phyloP scores from a whole-genome alignment of 1,140 invertebrate genomes.

The Drosophila seguyi region DNA sequence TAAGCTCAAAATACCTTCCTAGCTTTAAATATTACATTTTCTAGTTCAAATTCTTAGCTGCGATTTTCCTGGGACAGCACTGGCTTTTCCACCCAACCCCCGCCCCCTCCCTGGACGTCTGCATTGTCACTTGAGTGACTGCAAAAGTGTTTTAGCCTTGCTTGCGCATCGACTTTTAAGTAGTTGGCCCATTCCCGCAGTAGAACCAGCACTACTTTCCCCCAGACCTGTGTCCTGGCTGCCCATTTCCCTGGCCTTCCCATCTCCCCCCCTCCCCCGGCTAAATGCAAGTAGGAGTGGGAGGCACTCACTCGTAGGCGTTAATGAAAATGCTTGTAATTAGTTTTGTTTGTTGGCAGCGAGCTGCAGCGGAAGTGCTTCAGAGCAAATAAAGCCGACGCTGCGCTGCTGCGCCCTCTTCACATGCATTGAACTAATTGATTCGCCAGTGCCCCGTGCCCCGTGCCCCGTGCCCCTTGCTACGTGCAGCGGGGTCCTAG shows the following conservation, averaged over 20 bases:
- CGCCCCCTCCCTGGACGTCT: constrained; percentile 22
- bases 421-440: constrained; percentile 81
- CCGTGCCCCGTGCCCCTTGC: not conserved
- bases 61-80: not conserved
- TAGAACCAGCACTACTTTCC: not conserved
- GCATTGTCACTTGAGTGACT: constrained; percentile 73
- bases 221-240: not conserved
- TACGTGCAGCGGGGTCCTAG: not conserved
- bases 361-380: constrained; percentile 61
- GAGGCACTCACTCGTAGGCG: constrained; percentile 65
- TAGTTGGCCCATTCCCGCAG: constrained; percentile 49
- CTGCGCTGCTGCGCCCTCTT: constrained; percentile 39
- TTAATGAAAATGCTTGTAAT: constrained; percentile 83
- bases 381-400: constrained; percentile 64
- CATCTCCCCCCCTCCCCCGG: not conserved
- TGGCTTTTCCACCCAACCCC: constrained; percentile 7
- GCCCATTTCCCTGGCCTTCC: constrained; percentile 9
- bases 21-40: not conserved
- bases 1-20: not conserved
- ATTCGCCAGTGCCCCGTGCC: constrained; percentile 50
- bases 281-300: constrained; percentile 26
- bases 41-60: not conserved
- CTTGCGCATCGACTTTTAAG: constrained; percentile 78
- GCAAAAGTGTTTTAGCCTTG: constrained; percentile 78
- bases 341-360: constrained; percentile 81